Evolutionary conservation across 2,113 vertebrate genomes (phyloP).

Genomic region (Entelurus aequoreus): DNA sequence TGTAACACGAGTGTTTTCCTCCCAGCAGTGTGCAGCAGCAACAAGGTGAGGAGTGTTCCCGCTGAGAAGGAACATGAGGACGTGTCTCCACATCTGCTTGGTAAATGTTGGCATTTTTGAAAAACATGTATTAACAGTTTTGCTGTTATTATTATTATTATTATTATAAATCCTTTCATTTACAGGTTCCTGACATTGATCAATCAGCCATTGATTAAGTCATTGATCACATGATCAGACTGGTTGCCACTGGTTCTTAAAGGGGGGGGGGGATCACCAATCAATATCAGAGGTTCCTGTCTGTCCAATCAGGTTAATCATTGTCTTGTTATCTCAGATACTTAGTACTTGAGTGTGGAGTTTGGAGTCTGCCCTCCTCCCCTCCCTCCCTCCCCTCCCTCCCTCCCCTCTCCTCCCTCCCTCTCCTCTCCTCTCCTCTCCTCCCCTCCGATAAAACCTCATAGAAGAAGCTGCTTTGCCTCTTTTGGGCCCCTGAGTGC

Average conservation of each 20-base stretch:
- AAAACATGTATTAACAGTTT: not conserved
- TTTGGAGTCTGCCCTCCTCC: constrained; percentile 97
- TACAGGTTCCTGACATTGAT: constrained; percentile 19
- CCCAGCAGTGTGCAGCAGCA: constrained; percentile 2
- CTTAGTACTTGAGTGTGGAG: constrained; percentile 90
- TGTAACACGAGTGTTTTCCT: constrained; percentile 4
- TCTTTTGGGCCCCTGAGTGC: constrained; percentile 39
- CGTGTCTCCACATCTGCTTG: constrained; percentile 8
- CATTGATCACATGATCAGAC: constrained; percentile 10
- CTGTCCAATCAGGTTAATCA: constrained; percentile 87
- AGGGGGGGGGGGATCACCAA: constrained; percentile 3
- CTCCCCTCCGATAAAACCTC: constrained; percentile 85
- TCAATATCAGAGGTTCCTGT: constrained; percentile 25
- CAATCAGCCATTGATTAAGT: constrained; percentile 26
- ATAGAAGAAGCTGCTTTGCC: constrained; percentile 50
- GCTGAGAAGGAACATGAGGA: constrained; percentile 24
- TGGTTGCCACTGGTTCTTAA: constrained; percentile 5
- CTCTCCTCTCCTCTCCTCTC: no score
- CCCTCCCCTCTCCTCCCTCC: no score
- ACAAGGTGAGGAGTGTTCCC: constrained; percentile 37
- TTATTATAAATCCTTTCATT: not conserved
- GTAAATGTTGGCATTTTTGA: constrained; percentile 14
- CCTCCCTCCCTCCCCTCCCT: constrained; percentile 50
- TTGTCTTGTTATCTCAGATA: constrained; percentile 83
- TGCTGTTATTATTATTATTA: not conserved